Conservation (phyloP, 2,888 invertebrate species). For the Nebria brevicollis region DNA sequence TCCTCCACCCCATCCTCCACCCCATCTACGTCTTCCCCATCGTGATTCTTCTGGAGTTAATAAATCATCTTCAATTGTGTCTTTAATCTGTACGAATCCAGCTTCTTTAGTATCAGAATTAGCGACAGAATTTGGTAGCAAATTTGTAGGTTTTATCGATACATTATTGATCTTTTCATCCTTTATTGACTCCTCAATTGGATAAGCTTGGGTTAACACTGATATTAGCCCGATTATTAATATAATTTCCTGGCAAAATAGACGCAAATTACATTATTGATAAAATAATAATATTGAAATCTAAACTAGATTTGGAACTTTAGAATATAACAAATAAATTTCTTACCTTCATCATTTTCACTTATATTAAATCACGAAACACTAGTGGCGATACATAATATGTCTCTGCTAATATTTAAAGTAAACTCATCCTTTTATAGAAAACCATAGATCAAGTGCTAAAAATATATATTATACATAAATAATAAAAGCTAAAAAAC, state of each 20-base stretch:
- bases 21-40: neutral
- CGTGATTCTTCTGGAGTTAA: neutral
- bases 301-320: too few relatives aligned
- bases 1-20: slow-evolving; percentile 16
- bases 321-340: neutral
- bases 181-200: too few relatives aligned
- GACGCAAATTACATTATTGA: too few relatives aligned
- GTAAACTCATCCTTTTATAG: neutral
- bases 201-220: too few relatives aligned
- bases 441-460: neutral
- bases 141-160: too few relatives aligned
- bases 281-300: too few relatives aligned
- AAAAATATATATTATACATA: neutral
- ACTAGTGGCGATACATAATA: neutral
- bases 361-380: neutral
- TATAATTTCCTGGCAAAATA: too few relatives aligned
- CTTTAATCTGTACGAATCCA: too few relatives aligned
- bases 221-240: too few relatives aligned
- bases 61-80: neutral
- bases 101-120: too few relatives aligned
- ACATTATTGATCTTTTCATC: too few relatives aligned
- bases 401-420: neutral
- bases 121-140: too few relatives aligned
- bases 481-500: neutral
- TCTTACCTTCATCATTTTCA: neutral